Evolutionary conservation across 2,888 invertebrate genomes (phyloP).

Genomic region (Tethea ocularis): DNA sequence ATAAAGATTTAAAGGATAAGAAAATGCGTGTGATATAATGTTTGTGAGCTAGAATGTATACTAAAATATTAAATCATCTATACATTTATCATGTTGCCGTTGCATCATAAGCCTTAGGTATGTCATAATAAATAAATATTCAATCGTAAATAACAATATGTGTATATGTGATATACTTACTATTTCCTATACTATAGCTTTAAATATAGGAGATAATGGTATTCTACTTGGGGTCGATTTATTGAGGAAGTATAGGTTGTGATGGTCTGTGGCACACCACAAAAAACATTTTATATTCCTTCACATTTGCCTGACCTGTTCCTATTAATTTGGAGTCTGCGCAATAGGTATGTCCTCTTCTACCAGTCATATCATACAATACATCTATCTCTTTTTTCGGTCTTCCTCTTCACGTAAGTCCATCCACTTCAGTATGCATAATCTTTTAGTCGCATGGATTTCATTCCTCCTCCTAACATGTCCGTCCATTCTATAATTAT

Average conservation of each 20-base stretch:
- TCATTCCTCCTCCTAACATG: no score
- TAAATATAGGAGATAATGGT: conserved; percentile 17
- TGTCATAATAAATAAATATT: conserved; percentile 18
- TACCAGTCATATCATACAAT: no score
- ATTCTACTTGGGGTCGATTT: neutral
- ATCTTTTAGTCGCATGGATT: no score
- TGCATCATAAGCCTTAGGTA: neutral
- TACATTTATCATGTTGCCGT: neutral
- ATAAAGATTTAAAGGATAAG: neutral
- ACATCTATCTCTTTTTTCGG: no score
- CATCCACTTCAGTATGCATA: no score
- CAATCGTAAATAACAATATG: conserved; percentile 23
- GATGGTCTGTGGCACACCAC: neutral
- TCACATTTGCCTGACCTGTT: no score
- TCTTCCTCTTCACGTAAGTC: no score
- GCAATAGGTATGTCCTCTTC: no score
- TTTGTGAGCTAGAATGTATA: conserved; percentile 2
- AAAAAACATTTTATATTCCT: no score
- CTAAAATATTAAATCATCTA: conserved; percentile 1
- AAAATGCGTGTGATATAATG: neutral
- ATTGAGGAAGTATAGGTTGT: neutral
- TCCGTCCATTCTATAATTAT: no score
- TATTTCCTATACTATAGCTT: conserved; percentile 16
- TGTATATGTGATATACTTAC: conserved; percentile 47
- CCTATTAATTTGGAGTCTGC: no score